These are phyloP conservation scores for Macrosoma leucophasiata DNA, from an alignment of 2,888 invertebrate genomes.

Conservation along the genomic window DNA sequence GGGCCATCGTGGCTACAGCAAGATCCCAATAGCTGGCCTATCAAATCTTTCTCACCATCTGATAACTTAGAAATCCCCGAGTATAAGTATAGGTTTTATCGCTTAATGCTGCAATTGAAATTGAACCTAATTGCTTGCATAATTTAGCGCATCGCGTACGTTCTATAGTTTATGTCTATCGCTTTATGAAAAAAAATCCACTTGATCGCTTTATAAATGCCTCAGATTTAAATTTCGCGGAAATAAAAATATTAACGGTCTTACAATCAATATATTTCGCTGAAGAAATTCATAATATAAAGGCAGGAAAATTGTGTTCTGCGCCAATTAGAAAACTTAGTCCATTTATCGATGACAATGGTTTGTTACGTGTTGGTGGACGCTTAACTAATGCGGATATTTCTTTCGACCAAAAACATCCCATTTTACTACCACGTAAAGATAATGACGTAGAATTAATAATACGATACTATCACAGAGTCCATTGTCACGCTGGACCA, in stretches of 20 bases:
- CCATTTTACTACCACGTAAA: conserved; percentile 2
- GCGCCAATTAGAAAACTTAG: neutral
- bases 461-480: too few species aligned
- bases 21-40: conserved; percentile 1
- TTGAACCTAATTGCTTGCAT: too few species aligned
- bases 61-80: too few species aligned
- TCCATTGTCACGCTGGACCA: neutral
- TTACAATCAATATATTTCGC: neutral
- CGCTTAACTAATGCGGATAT: conserved; percentile 3
- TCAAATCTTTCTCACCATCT: neutral
- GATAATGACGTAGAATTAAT: too few species aligned
- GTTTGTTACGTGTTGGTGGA: too few species aligned
- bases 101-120: too few species aligned
- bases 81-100: too few species aligned
- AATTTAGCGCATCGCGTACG: conserved; percentile 1
- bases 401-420: conserved; percentile 4
- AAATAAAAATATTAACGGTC: neutral
- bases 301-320: neutral
- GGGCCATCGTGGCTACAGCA: conserved; percentile 6
- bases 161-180: neutral
- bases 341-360: neutral
- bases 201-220: neutral
- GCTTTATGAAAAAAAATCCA: neutral
- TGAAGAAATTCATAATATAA: neutral
- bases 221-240: neutral